phyloP scores from a whole-genome alignment of 2,888 invertebrate genomes.

The Eupithecia insigniata region DNA sequence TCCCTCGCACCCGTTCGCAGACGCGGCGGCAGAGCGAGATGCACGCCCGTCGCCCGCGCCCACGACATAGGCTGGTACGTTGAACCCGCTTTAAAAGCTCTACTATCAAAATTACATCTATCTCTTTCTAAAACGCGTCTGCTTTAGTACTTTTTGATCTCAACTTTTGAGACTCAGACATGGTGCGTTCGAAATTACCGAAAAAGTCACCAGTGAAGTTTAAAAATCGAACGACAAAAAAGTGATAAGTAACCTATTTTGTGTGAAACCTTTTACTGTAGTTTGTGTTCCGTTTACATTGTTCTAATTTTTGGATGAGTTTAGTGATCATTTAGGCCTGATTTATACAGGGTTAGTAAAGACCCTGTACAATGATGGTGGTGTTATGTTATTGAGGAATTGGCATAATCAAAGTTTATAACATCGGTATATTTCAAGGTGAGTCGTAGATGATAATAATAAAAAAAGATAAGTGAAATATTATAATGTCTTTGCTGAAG shows the following conservation, averaged over 20 bases:
- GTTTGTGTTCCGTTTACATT: neutral
- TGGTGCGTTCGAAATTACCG: conserved; percentile 4
- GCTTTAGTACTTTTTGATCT: conserved; percentile 11
- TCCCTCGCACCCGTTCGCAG: conserved; percentile 50
- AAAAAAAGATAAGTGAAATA: neutral
- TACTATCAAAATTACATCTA: conserved; percentile 55
- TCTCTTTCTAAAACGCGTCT: conserved; percentile 58
- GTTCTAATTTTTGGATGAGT: neutral
- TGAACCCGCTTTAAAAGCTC: conserved; percentile 70
- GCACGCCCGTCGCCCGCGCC: conserved; percentile 70
- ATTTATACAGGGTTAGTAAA: neutral
- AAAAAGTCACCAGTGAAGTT: conserved; percentile 1
- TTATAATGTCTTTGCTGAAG: neutral
- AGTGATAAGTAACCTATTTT: neutral
- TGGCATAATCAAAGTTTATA: neutral
- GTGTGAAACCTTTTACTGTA: neutral
- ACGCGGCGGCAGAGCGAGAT: conserved; percentile 55
- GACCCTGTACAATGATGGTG: neutral
- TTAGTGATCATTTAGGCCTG: neutral
- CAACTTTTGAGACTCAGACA: conserved; percentile 9
- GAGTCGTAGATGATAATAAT: neutral
- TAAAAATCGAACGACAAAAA: neutral
- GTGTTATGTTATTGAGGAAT: neutral
- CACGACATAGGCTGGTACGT: conserved; percentile 77
- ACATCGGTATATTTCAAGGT: neutral